Evolutionary conservation across 2,888 invertebrate genomes (phyloP).

Genomic region (Drosophila flavopinicola): DNA sequence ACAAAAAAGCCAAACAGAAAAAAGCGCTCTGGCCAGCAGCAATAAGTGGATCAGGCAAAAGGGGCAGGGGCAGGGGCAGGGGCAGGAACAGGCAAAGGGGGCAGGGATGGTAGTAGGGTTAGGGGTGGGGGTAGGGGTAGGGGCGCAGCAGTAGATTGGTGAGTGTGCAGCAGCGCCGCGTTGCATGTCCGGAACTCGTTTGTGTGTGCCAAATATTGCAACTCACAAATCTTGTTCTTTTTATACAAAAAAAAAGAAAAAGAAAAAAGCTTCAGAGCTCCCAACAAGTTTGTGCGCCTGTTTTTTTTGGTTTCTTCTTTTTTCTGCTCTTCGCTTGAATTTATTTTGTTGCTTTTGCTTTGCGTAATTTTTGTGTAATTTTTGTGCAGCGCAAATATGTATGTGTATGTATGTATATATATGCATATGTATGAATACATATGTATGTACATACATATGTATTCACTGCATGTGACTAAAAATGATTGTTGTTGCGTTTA

Average conservation of each 20-base stretch:
- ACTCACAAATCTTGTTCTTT: constrained; percentile 72
- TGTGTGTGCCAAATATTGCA: constrained; percentile 77
- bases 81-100: constrained; percentile 1
- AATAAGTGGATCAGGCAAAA: constrained; percentile 10
- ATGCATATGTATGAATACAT: constrained; percentile 7
- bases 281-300: constrained; percentile 46
- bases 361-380: constrained; percentile 62
- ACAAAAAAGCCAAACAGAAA: constrained; percentile 13
- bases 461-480: constrained; percentile 46
- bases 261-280: constrained; percentile 35
- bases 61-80: neutral
- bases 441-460: constrained; percentile 8
- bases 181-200: constrained; percentile 71
- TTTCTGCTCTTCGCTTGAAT: constrained; percentile 16
- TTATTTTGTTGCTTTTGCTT: constrained; percentile 56
- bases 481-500: constrained; percentile 19
- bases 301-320: constrained; percentile 1
- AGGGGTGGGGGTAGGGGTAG: neutral
- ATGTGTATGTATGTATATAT: neutral
- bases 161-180: constrained; percentile 22
- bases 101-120: neutral
- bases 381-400: constrained; percentile 20
- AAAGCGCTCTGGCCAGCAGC: constrained; percentile 11
- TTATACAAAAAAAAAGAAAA: no score
- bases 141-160: neutral